phyloP scores from a whole-genome alignment of 2,888 invertebrate species.

The Lampropteryx suffumata region DNA sequence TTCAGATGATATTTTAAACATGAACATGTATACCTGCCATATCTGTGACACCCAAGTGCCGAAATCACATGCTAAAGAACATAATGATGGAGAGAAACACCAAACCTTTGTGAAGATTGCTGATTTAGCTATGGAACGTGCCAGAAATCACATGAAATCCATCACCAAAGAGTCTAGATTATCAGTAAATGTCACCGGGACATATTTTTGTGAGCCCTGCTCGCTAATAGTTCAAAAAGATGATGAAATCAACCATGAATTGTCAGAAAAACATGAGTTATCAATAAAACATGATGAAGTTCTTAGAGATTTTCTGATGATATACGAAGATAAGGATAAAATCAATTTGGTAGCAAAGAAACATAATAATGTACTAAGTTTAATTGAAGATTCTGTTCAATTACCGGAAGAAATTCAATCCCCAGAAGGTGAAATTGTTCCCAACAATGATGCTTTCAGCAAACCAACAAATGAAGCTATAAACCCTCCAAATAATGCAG shows the following conservation, averaged over 20 bases:
- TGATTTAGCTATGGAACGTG: conserved; percentile 37
- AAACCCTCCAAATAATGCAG: too few species aligned
- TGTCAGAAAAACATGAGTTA: conserved; percentile 34
- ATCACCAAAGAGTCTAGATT: neutral
- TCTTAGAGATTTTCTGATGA: conserved; percentile 32
- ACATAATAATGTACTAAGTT: neutral
- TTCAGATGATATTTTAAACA: conserved; percentile 23
- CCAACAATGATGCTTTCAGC: neutral
- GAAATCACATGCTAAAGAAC: conserved; percentile 34
- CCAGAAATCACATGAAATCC: conserved; percentile 33
- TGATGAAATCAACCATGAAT: conserved; percentile 35
- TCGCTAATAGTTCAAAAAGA: conserved; percentile 20
- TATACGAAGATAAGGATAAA: conserved; percentile 20
- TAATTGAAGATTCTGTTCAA: neutral
- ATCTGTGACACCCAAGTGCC: conserved; percentile 50
- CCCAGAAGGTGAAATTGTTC: neutral
- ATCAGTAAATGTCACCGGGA: conserved; percentile 10
- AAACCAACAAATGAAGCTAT: neutral
- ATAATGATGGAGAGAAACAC: conserved; percentile 42
- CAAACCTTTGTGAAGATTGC: conserved; percentile 37
- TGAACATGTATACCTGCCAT: conserved; percentile 36
- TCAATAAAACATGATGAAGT: conserved; percentile 34
- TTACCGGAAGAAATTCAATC: neutral
- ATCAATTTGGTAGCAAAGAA: neutral
- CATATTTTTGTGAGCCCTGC: conserved; percentile 43